These are phyloP conservation scores for Paedocypris micromegethes DNA, from an alignment of 2,797 vertebrate species.

Conservation along the genomic window DNA sequence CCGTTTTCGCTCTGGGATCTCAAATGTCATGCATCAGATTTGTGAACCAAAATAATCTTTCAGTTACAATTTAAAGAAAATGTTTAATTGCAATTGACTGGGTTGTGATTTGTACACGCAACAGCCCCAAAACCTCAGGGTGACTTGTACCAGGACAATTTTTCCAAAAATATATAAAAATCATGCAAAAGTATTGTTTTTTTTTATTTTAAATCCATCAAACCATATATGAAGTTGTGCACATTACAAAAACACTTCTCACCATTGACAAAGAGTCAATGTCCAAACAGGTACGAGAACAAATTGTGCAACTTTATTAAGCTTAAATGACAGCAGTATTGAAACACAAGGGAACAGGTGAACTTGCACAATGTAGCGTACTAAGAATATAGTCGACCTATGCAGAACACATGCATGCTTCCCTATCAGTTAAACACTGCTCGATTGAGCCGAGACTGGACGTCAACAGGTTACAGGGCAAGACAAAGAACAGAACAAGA, in stretches of 20 bases:
- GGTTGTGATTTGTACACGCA: too few relatives aligned
- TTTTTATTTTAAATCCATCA: slow-evolving; percentile 1
- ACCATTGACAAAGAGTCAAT: slow-evolving; percentile 33
- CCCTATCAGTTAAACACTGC: slow-evolving; percentile 49
- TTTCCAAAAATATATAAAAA: not conserved
- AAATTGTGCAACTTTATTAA: slow-evolving; percentile 57
- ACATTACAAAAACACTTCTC: not conserved
- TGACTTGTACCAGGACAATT: not conserved
- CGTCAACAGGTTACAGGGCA: slow-evolving; percentile 44
- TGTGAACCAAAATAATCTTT: slow-evolving; percentile 1
- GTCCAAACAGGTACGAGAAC: slow-evolving; percentile 42
- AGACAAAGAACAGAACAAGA: slow-evolving; percentile 41
- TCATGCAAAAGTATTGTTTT: not conserved
- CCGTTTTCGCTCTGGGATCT: too few relatives aligned
- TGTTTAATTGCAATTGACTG: too few relatives aligned
- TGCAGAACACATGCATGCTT: slow-evolving; percentile 50
- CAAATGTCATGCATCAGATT: not conserved
- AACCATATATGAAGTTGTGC: not conserved
- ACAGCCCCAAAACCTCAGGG: too few relatives aligned
- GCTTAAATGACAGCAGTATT: slow-evolving; percentile 48
- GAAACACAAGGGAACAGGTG: slow-evolving; percentile 48
- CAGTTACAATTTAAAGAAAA: not conserved
- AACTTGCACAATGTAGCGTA: slow-evolving; percentile 53
- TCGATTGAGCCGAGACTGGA: slow-evolving; percentile 52
- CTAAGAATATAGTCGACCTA: slow-evolving; percentile 47